Conservation (phyloP, 2,797 vertebrate species). For the Lutjanus campechanus region DNA sequence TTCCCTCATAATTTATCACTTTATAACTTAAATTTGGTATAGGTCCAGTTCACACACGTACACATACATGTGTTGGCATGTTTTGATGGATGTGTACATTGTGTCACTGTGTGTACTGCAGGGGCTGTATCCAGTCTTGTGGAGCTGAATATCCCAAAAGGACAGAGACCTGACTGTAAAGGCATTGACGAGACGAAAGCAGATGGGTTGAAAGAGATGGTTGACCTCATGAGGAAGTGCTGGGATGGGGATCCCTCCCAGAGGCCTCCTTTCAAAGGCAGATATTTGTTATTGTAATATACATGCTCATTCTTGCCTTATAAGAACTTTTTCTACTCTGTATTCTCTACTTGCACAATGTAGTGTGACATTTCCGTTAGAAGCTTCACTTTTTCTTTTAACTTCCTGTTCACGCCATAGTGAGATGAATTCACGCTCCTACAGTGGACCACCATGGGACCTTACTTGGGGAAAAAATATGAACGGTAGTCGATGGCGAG, state of each 20-base stretch:
- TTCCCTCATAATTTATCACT: not conserved
- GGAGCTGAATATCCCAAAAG: not conserved
- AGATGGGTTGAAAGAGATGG: constrained; percentile 61
- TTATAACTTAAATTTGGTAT: not conserved
- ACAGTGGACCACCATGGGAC: too few species aligned
- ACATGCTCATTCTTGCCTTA: not conserved
- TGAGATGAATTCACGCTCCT: too few species aligned
- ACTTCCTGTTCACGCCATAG: too few species aligned
- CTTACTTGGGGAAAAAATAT: too few species aligned
- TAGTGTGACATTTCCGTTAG: too few species aligned
- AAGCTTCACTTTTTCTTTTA: too few species aligned
- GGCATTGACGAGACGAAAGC: constrained; percentile 20
- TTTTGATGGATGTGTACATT: not conserved
- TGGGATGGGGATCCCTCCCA: constrained; percentile 56
- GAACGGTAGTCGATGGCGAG: too few species aligned
- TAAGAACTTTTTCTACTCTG: not conserved
- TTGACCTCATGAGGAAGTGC: constrained; percentile 75
- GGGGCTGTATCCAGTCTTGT: not conserved
- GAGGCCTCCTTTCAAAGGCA: constrained; percentile 73
- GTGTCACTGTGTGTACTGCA: constrained; percentile 17
- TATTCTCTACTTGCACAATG: too few species aligned
- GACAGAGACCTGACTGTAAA: constrained; percentile 59
- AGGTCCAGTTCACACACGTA: not conserved
- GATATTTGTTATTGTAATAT: not conserved
- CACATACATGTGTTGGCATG: not conserved